A percentile compares a stretch with the other conserved stretches of the same genome.
These are phyloP conservation scores for Hypsibius dujardini DNA, from an alignment of 1,140 invertebrate species.

Conservation along the genomic window DNA sequence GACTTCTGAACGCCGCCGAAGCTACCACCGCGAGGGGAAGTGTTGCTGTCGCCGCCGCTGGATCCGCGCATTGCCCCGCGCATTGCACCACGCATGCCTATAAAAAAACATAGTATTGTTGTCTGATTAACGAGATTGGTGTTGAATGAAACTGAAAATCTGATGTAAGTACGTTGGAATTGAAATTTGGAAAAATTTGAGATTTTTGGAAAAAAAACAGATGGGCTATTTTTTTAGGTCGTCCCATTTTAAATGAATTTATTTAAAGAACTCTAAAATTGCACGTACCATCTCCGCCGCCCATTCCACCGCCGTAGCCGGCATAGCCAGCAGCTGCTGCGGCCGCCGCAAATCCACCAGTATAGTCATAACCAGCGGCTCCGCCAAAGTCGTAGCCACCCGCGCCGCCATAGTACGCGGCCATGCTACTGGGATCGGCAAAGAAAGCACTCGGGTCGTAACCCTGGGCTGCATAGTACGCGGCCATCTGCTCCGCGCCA, in stretches of 20 bases:
- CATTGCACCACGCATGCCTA: not conserved
- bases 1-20: not conserved
- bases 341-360: not conserved
- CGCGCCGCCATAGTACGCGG: not conserved
- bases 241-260: no score
- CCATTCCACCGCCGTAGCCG: not conserved
- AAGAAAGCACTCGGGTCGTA: slow-evolving; percentile 7
- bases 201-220: no score
- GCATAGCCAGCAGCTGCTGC: slow-evolving; percentile 10
- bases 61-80: not conserved
- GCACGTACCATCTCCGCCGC: not conserved
- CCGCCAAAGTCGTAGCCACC: not conserved
- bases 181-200: no score
- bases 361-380: not conserved
- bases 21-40: not conserved
- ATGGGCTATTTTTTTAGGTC: no score
- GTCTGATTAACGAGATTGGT: no score
- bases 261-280: not conserved
- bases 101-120: no score
- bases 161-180: no score
- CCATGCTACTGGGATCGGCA: not conserved
- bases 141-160: no score
- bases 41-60: not conserved
- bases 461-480: not conserved
- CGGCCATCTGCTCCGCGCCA: not conserved